Percentiles rank a stretch among this genome's conserved stretches.
Conservation (phyloP, 1,140 invertebrate genomes). For the Tenebrio molitor region DNA sequence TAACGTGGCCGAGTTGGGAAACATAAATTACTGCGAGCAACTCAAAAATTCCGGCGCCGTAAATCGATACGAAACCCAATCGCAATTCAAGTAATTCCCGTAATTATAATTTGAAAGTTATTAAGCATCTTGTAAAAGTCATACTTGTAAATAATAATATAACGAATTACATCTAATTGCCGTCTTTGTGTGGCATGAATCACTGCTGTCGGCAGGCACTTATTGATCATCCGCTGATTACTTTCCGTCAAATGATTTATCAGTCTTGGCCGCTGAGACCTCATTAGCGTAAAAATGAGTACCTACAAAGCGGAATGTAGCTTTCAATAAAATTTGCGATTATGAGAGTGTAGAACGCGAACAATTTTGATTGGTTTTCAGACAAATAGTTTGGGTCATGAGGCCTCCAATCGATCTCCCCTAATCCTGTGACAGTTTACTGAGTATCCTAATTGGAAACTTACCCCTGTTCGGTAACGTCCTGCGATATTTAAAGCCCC, state of each 20-base stretch:
- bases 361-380: constrained; percentile 18
- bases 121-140: constrained; percentile 24
- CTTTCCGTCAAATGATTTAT: constrained; percentile 33
- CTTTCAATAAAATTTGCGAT: constrained; percentile 18
- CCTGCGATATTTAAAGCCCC: constrained; percentile 48
- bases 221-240: constrained; percentile 13
- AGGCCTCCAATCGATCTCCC: constrained; percentile 46
- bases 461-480: constrained; percentile 41
- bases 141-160: constrained; percentile 33
- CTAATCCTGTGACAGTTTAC: constrained; percentile 52
- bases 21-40: constrained; percentile 13
- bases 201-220: constrained; percentile 14
- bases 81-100: constrained; percentile 16
- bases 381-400: constrained; percentile 23
- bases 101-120: constrained; percentile 39
- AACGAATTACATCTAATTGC: constrained; percentile 33
- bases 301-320: constrained; percentile 13
- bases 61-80: neutral
- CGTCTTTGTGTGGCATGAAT: constrained; percentile 16
- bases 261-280: constrained; percentile 5
- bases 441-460: constrained; percentile 53
- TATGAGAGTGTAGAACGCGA: neutral
- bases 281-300: constrained; percentile 26
- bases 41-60: constrained; percentile 12
- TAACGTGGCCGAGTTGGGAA: neutral